Evolutionary conservation across 2,797 vertebrate species (phyloP).

Genomic region (Parauchenoglanis ngamensis): DNA sequence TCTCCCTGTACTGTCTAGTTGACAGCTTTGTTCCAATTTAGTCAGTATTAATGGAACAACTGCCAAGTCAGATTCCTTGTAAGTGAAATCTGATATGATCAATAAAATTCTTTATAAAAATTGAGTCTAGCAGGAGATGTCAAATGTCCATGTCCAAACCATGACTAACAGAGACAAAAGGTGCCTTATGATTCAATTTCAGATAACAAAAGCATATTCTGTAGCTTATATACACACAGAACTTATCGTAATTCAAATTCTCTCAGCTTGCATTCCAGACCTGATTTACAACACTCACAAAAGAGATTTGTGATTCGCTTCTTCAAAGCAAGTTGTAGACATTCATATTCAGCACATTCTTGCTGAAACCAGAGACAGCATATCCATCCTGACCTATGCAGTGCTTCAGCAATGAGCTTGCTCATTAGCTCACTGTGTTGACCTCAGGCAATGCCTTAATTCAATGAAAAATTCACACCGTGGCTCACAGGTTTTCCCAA

Average conservation of each 20-base stretch:
- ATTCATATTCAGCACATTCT: slow-evolving; percentile 15
- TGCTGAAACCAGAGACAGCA: background rate
- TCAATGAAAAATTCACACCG: slow-evolving; percentile 26
- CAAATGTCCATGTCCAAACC: background rate
- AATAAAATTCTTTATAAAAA: background rate
- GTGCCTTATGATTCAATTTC: background rate
- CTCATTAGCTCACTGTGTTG: slow-evolving; percentile 17
- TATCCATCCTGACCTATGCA: slow-evolving; percentile 13
- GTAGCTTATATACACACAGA: background rate
- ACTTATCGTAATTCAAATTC: background rate
- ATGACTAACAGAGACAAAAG: background rate
- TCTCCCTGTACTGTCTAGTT: background rate
- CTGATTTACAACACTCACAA: slow-evolving; percentile 12
- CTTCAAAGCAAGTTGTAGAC: slow-evolving; percentile 26
- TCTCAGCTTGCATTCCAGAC: background rate
- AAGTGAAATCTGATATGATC: background rate
- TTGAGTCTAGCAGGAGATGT: background rate
- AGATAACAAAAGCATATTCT: background rate
- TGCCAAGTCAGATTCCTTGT: background rate
- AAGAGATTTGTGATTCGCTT: slow-evolving; percentile 26
- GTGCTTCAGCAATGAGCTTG: slow-evolving; percentile 21
- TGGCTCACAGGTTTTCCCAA: slow-evolving; percentile 16
- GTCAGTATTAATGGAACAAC: background rate
- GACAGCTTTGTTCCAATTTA: background rate
- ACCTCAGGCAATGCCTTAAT: slow-evolving; percentile 24